phyloP scores from a whole-genome alignment of 23 tunicate genomes.

The Halocynthia roretzi region DNA sequence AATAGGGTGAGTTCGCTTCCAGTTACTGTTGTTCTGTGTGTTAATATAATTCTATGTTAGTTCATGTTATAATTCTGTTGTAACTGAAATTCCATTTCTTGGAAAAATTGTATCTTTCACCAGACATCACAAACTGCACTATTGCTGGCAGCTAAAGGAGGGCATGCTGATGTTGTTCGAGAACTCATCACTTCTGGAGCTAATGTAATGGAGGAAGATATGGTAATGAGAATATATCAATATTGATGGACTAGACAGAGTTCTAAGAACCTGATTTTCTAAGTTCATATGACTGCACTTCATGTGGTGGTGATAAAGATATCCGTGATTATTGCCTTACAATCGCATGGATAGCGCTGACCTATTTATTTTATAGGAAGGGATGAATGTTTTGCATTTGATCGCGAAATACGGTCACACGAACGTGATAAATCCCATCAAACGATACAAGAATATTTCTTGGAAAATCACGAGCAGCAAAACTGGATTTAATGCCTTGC shows the following conservation, averaged over 20 bases:
- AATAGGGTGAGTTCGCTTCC: conserved; percentile 28
- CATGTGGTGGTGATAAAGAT: background rate
- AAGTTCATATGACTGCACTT: background rate
- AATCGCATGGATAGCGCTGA: background rate
- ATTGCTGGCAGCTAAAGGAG: conserved; percentile 74
- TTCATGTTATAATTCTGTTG: no score
- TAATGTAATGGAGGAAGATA: conserved; percentile 66
- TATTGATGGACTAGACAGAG: background rate
- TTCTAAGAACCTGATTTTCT: background rate
- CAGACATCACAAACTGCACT: conserved; percentile 72
- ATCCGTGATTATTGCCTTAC: background rate
- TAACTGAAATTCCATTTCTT: background rate
- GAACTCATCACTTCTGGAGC: conserved; percentile 71
- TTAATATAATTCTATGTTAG: no score
- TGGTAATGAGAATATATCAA: conserved; percentile 29
- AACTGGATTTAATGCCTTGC: conserved; percentile 80
- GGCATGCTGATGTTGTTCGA: conserved; percentile 71
- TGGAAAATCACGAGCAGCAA: conserved; percentile 69
- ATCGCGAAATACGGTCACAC: conserved; percentile 83
- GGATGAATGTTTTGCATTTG: conserved; percentile 81
- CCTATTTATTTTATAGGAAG: conserved; percentile 31
- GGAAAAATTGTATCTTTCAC: background rate
- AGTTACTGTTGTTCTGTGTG: no score
- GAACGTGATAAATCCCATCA: conserved; percentile 54
- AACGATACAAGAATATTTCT: conserved; percentile 23